A percentile compares a stretch with the other conserved stretches of the same genome.
These are phyloP conservation scores for Epinotia brunnichana DNA, from an alignment of 2,888 invertebrate genomes.

Conservation along the genomic window DNA sequence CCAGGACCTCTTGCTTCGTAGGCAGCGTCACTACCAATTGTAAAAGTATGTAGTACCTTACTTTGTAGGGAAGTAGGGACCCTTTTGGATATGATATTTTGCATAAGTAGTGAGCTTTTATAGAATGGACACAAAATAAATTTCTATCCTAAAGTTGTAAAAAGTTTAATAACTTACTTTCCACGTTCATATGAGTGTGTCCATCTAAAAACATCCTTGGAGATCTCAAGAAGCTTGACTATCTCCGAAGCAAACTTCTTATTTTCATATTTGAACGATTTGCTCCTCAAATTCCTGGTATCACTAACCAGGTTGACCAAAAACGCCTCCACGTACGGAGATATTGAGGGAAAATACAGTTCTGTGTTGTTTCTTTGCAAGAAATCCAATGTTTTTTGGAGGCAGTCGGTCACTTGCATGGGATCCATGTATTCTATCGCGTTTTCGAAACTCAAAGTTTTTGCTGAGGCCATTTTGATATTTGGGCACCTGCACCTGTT, in stretches of 20 bases:
- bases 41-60: no score
- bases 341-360: slow-evolving; percentile 49
- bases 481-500: not conserved
- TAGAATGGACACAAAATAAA: no score
- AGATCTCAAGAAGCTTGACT: slow-evolving; percentile 45
- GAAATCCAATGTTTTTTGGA: slow-evolving; percentile 49
- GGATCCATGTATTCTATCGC: slow-evolving; percentile 44
- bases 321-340: slow-evolving; percentile 49
- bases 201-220: slow-evolving; percentile 47
- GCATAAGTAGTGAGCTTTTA: no score
- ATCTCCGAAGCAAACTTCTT: slow-evolving; percentile 48
- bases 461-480: slow-evolving; percentile 9
- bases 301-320: slow-evolving; percentile 51
- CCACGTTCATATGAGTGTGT: slow-evolving; percentile 47
- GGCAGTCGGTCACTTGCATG: slow-evolving; percentile 46
- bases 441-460: slow-evolving; percentile 39
- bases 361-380: slow-evolving; percentile 48
- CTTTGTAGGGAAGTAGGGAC: no score
- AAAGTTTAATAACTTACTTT: slow-evolving; percentile 46
- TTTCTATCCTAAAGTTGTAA: not conserved
- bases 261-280: slow-evolving; percentile 42
- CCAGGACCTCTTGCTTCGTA: no score
- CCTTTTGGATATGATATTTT: no score
- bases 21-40: no score
- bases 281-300: slow-evolving; percentile 46